Evolutionary conservation across 2,888 invertebrate genomes (phyloP).

Genomic region (Arenicola marina): DNA sequence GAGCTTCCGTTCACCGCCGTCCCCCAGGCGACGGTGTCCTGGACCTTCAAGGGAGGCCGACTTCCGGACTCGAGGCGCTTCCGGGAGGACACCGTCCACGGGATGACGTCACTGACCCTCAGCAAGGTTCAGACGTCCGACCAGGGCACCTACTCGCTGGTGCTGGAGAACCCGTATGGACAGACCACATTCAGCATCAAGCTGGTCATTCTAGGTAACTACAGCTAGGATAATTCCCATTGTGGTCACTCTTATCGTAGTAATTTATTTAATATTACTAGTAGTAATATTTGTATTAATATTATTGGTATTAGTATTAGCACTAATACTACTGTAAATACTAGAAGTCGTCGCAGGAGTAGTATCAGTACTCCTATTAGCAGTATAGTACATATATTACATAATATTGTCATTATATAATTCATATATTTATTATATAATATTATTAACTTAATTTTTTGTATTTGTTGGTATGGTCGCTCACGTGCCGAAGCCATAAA

Average conservation of each 20-base stretch:
- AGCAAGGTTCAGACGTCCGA: conserved; percentile 45
- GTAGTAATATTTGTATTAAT: background rate
- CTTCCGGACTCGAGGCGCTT: conserved; percentile 28
- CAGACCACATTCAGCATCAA: conserved; percentile 57
- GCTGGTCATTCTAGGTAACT: conserved; percentile 66
- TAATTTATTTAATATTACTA: background rate
- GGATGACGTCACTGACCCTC: conserved; percentile 32
- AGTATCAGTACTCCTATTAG: background rate
- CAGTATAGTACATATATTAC: too few relatives aligned
- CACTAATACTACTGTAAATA: background rate
- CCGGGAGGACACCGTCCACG: conserved; percentile 27
- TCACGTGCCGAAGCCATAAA: background rate
- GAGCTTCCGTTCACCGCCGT: conserved; percentile 39
- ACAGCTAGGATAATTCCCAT: conserved; percentile 60
- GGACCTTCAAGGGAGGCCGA: conserved; percentile 34
- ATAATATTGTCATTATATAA: too few relatives aligned
- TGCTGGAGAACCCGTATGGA: conserved; percentile 85
- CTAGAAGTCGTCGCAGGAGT: too few relatives aligned
- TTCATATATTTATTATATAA: too few relatives aligned
- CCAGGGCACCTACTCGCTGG: conserved; percentile 35
- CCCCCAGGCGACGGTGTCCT: conserved; percentile 37
- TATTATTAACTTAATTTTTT: too few relatives aligned
- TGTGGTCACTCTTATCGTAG: background rate
- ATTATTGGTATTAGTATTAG: too few relatives aligned
- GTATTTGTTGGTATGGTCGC: background rate